Conservation (phyloP, 92 coral and sea anemone species). For the Porites cylindrica region DNA sequence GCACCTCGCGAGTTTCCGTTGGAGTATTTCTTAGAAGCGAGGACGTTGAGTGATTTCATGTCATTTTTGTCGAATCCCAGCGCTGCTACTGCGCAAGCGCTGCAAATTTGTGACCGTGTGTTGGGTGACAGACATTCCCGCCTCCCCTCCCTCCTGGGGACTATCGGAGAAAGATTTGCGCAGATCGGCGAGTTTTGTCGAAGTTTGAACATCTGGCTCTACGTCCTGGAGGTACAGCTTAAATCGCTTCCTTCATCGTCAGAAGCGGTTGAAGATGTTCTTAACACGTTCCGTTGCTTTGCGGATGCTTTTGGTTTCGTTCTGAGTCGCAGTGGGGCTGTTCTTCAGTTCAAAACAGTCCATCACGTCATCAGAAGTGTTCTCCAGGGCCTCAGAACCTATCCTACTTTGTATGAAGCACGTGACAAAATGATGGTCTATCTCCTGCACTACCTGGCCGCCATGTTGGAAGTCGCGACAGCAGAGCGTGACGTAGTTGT, state of each 20-base stretch:
- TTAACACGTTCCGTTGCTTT: slow-evolving; percentile 82
- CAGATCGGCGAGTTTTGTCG: slow-evolving; percentile 90
- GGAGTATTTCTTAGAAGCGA: slow-evolving; percentile 82
- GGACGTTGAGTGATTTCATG: slow-evolving; percentile 62
- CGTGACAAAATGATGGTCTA: slow-evolving; percentile 81
- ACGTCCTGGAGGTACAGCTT: slow-evolving; percentile 80
- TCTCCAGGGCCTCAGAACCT: slow-evolving; percentile 55
- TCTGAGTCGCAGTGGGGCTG: slow-evolving; percentile 76
- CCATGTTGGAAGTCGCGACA: slow-evolving; percentile 70
- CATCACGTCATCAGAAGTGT: slow-evolving; percentile 67
- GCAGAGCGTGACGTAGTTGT: slow-evolving; percentile 49
- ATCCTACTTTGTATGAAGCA: slow-evolving; percentile 64
- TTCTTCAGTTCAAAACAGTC: slow-evolving; percentile 65
- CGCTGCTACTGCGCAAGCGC: slow-evolving; percentile 82
- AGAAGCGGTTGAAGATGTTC: slow-evolving; percentile 75
- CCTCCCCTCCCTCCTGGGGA: slow-evolving; percentile 84
- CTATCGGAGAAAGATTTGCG: slow-evolving; percentile 86
- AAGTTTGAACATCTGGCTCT: slow-evolving; percentile 82
- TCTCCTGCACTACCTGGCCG: slow-evolving; percentile 79
- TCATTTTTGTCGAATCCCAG: slow-evolving; percentile 77
- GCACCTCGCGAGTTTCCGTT: slow-evolving; percentile 71
- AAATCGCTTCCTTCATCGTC: slow-evolving; percentile 52
- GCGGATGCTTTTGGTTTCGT: slow-evolving; percentile 90
- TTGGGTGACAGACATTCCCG: slow-evolving; percentile 80
- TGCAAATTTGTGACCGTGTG: slow-evolving; percentile 78